Evolutionary conservation across 2,888 invertebrate species (phyloP), one percentile per base, ranked within the genome.

Genomic region (Zaprionus lineosus): DNA sequence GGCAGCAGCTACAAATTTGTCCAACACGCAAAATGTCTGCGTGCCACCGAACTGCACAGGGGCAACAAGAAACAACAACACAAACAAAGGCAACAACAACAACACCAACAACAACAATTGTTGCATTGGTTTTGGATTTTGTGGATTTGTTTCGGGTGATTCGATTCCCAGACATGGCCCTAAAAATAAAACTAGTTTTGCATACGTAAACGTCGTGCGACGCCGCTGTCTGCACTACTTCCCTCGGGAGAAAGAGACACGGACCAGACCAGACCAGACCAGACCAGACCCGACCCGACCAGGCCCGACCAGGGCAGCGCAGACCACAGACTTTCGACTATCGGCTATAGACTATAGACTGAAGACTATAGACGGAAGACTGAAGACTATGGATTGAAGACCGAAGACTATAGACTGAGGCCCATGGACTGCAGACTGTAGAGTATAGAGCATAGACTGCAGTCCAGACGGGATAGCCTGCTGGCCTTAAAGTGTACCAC

Each of bases 11-110:
- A 85, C 85, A 81, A 81, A 81, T 81, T 81, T 81, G 85, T 85
- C 68, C 79, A 76, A 85, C 81, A 85, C 85, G 85, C 85, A 82
- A 82, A 82, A 82, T 83, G 81, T 83, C 73, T 79, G 78, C 84
- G 78, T 79, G 61, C 61, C 61, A 58, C 34, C 48, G 18, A 28
- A 34, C 43, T 39, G 33, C 26, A 24, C 31, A 14, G 31, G 14
- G 31, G 31, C 21, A 19, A 12, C 14, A 7, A 16, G 18, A 36
- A 9, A n/a, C 5, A 40, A 12, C 28, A 28, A 43, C 44, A 43
- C 37, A 12, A 34, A 18, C 26, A 24, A 51, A n/a, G n/a, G n/a
- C 33, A 41, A 36, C n/a, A 21, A n/a, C 5, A 40, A 12, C 28
- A 28, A 43, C 44, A 43, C 37, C 18, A 34, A 18, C 26, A 24